phyloP scores from a whole-genome alignment of 2,888 invertebrate genomes.

The Sinopyrophorus schimmeli region DNA sequence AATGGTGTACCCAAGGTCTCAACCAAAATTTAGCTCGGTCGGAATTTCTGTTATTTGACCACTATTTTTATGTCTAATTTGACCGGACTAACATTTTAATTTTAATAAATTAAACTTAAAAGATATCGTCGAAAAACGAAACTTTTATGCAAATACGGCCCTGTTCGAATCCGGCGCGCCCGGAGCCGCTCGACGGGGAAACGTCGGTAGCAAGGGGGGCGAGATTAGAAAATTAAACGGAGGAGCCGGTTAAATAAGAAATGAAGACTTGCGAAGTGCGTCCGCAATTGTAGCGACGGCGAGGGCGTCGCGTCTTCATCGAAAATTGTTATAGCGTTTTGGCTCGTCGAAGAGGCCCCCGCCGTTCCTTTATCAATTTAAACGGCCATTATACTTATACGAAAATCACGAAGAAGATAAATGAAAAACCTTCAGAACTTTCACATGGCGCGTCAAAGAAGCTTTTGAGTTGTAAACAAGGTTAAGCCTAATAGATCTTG shows the following conservation, averaged over 20 bases:
- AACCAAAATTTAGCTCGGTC: no score
- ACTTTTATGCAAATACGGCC: slow-evolving; percentile 7
- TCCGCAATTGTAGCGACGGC: slow-evolving; percentile 26
- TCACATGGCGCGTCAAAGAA: slow-evolving; percentile 21
- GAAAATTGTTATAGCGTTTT: slow-evolving; percentile 1
- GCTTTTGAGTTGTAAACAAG: slow-evolving; percentile 25
- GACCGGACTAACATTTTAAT: no score
- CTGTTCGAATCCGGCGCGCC: slow-evolving; percentile 18
- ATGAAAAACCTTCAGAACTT: slow-evolving; percentile 15
- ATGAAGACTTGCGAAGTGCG: slow-evolving; percentile 22
- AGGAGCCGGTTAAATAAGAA: slow-evolving; percentile 28
- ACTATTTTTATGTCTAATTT: no score
- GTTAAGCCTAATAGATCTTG: slow-evolving; percentile 24
- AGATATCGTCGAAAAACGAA: background rate
- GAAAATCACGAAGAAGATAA: slow-evolving; percentile 4
- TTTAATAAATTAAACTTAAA: background rate
- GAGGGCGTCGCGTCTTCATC: slow-evolving; percentile 14
- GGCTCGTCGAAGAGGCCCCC: no score
- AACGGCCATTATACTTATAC: slow-evolving; percentile 9
- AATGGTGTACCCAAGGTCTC: no score
- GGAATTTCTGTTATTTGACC: no score
- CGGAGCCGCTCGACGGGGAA: slow-evolving; percentile 22
- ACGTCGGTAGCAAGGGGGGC: slow-evolving; percentile 26
- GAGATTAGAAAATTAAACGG: slow-evolving; percentile 30
- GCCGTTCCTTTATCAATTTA: slow-evolving; percentile 10